Conservation (phyloP, 2,113 vertebrate species). For the Hydrolagus affinis region DNA sequence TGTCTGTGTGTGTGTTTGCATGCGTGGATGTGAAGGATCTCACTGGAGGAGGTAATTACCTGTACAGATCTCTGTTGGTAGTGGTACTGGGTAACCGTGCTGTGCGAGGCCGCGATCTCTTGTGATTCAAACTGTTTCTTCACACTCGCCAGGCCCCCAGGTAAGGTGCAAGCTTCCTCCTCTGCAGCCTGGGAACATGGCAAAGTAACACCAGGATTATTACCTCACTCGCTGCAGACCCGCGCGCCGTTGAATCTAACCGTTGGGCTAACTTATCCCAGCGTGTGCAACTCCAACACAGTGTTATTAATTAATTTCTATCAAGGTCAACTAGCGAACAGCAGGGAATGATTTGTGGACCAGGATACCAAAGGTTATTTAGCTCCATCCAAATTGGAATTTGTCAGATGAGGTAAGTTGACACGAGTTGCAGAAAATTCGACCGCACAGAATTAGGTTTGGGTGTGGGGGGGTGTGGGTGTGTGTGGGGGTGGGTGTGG, state of each 20-base stretch:
- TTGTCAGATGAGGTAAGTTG: not conserved
- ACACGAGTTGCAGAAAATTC: too few relatives aligned
- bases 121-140: conserved; percentile 83
- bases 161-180: conserved; percentile 72
- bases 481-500: too few relatives aligned
- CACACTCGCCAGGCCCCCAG: conserved; percentile 78
- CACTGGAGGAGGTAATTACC: conserved; percentile 54
- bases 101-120: conserved; percentile 56
- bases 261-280: not conserved
- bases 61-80: conserved; percentile 65
- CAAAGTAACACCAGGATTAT: not conserved
- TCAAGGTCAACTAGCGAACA: not conserved
- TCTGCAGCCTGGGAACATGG: conserved; percentile 66
- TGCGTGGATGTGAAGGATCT: too few relatives aligned
- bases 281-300: not conserved
- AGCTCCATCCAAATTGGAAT: not conserved
- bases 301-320: not conserved
- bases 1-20: not conserved
- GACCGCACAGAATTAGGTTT: too few relatives aligned
- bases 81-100: conserved; percentile 64
- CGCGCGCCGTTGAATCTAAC: not conserved
- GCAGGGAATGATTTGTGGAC: not conserved
- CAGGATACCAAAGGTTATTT: not conserved
- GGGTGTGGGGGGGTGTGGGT: too few relatives aligned
- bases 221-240: not conserved